Conservation (phyloP, 2,888 invertebrate genomes). For the Hyposoter dolosus region DNA sequence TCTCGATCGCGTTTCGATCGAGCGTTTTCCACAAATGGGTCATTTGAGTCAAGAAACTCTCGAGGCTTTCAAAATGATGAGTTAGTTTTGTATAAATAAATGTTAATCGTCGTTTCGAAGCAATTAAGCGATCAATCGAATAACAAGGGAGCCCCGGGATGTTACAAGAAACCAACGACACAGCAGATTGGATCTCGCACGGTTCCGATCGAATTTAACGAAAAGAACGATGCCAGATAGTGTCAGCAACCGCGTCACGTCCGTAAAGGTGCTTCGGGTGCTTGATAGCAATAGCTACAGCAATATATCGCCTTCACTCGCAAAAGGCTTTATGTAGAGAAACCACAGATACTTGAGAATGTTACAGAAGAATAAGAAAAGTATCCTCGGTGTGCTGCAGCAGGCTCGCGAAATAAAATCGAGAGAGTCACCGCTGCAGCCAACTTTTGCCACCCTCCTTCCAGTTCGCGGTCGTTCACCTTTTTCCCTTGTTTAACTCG, state of each 20-base stretch:
- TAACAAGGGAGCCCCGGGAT: conserved; percentile 7
- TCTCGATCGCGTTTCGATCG: conserved; percentile 45
- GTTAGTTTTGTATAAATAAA: neutral
- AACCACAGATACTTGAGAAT: conserved; percentile 3
- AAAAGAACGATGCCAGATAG: conserved; percentile 36
- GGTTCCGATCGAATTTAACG: conserved; percentile 45
- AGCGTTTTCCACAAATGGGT: conserved; percentile 15
- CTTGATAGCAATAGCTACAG: conserved; percentile 29
- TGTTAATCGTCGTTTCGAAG: neutral
- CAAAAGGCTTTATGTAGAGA: neutral
- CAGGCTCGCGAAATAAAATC: conserved; percentile 46
- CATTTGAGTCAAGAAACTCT: conserved; percentile 7
- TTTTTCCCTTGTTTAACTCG: neutral
- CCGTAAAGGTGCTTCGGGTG: conserved; percentile 62
- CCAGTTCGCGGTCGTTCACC: conserved; percentile 26
- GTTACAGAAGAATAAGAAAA: conserved; percentile 45
- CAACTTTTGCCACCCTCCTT: conserved; percentile 43
- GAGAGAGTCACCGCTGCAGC: conserved; percentile 46
- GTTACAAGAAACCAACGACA: conserved; percentile 39
- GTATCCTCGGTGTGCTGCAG: conserved; percentile 33
- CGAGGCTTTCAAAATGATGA: neutral
- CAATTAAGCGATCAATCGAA: conserved; percentile 23
- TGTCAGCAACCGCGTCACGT: conserved; percentile 60
- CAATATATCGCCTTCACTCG: neutral
- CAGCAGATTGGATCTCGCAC: neutral